Base-by-base conservation (phyloP, 2,797 vertebrate genomes). In the Liparis tanakae region DNA sequence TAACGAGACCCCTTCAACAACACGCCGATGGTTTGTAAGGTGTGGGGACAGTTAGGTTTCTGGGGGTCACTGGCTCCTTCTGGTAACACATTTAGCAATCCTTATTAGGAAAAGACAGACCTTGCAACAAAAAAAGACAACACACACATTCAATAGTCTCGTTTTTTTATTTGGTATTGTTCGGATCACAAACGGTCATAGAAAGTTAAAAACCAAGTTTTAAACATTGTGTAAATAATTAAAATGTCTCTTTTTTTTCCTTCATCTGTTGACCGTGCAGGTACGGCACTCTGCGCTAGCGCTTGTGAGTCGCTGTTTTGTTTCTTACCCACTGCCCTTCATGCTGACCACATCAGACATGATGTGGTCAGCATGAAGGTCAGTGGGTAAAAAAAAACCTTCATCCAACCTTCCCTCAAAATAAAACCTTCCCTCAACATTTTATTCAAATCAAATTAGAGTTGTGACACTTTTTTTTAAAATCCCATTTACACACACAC, bases 91-190 rank as follows among this genome's bases (percentile, higher is more conserved):
- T 68, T 73, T 46, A 22, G 3, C 62, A 37, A 20, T 39, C 5
- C 67, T 0, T 56, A 59, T 37, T 46, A 0, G 70, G 0, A 59
- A 59, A 33, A 41, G 0, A 34, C 17, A 7, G 20, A 1, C 12
- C 33, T 7, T 37, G 20, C 37, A 37, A 22, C 2, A 6, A 10
- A 41, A 43, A 56, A 34, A 67, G 22, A 15, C 18, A 13, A 50
- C 1, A 10, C 67, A 61, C 18, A 70, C 33, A 34, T 30, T 68
- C 15, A 70, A 71, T 50, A 58, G 69, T 36, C 63, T 67, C 10
- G n/a, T 70, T 89, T 90, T 82, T 90, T 82, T 80, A 83, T 86
- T 81, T 77, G 57, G 56, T 74, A 61, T 44, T 76, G 37, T 13
- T 78, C 59, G 82, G 82, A 79, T 64, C 57, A 74, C 37, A 72